These are phyloP conservation scores for Ophion ellenae DNA, from an alignment of 2,888 invertebrate species.

Conservation along the genomic window DNA sequence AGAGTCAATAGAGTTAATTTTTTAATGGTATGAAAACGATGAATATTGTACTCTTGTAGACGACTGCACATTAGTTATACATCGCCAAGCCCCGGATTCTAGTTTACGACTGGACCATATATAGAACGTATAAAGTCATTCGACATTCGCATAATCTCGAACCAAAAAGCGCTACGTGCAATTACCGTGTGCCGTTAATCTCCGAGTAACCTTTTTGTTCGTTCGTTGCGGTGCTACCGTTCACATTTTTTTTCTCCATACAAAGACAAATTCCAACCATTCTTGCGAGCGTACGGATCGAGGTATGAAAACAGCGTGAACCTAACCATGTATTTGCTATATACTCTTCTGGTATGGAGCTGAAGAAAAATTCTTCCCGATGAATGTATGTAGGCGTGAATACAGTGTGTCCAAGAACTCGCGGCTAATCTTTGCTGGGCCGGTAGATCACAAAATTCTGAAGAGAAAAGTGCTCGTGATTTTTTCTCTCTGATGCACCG, in stretches of 20 bases:
- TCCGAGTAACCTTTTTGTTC: slow-evolving; percentile 46
- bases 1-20: background rate
- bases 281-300: slow-evolving; percentile 15
- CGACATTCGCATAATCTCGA: slow-evolving; percentile 31
- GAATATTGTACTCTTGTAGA: background rate
- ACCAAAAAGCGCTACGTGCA: slow-evolving; percentile 34
- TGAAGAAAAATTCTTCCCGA: slow-evolving; percentile 52
- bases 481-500: background rate
- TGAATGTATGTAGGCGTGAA: background rate
- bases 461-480: background rate
- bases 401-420: background rate
- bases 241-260: slow-evolving; percentile 21
- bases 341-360: slow-evolving; percentile 55
- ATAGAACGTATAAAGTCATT: slow-evolving; percentile 31
- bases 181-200: slow-evolving; percentile 43
- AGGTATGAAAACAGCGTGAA: slow-evolving; percentile 24
- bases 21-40: background rate
- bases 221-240: slow-evolving; percentile 16
- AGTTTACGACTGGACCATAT: slow-evolving; percentile 7
- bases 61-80: slow-evolving; percentile 3
- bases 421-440: background rate
- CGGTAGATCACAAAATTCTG: background rate
- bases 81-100: background rate
- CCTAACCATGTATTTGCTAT: slow-evolving; percentile 50
- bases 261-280: slow-evolving; percentile 49